Percentiles rank a stretch among this genome's conserved stretches.
Conservation (phyloP, 2,113 vertebrate species). For the Sialia sialis region DNA sequence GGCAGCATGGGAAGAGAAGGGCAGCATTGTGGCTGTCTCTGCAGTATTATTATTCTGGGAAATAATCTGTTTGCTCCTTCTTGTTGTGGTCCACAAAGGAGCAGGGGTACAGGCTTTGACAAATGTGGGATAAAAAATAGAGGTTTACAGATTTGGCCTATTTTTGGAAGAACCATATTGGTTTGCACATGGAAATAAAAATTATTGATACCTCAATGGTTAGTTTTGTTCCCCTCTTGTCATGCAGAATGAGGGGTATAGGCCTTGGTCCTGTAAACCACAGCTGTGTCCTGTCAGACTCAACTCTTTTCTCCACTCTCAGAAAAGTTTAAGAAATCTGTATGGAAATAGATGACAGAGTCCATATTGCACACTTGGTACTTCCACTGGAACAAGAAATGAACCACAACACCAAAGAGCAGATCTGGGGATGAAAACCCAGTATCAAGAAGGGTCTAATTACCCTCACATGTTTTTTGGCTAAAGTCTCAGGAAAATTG, state of each 20-base stretch:
- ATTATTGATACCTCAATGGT: not conserved
- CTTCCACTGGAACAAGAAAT: not conserved
- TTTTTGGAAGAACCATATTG: not conserved
- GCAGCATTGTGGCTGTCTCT: not conserved
- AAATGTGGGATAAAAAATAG: not conserved
- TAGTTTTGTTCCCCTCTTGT: not conserved
- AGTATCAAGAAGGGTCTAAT: not conserved
- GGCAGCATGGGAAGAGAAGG: not conserved
- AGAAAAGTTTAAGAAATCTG: not conserved
- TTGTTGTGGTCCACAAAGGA: not conserved
- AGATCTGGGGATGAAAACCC: not conserved
- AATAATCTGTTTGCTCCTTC: not conserved
- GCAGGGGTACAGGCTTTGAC: not conserved
- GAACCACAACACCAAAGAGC: not conserved
- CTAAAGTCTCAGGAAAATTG: not conserved
- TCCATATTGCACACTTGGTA: fast-evolving
- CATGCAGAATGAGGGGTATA: not conserved
- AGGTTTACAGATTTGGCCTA: not conserved
- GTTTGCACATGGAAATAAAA: not conserved
- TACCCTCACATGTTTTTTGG: not conserved
- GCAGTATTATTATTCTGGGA: not conserved
- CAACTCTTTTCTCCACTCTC: not conserved
- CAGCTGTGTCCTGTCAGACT: not conserved
- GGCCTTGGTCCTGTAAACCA: not conserved
- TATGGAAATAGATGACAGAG: not conserved